Base-by-base conservation (phyloP, 23 tunicate species). In the Trididemnum clinides region DNA sequence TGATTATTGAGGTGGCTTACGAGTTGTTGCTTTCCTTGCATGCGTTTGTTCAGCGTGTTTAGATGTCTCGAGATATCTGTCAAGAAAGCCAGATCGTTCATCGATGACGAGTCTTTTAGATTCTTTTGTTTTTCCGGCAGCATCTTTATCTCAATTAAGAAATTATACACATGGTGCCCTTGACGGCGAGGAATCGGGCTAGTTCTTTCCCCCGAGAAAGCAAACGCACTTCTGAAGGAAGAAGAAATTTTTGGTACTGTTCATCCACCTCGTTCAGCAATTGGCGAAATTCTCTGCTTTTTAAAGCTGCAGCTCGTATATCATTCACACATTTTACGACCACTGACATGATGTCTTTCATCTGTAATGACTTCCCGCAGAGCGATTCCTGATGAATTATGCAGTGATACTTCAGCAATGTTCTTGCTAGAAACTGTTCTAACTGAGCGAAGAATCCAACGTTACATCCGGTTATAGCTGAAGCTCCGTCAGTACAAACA, bases 141-240 rank as follows among this genome's bases (percentile, higher is more conserved):
- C 54, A 44, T 44, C 54, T 44, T 44, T 15, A 7, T 44, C 54
- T 44, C 54, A 7, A 10, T 10, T 44, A 44, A 15, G 54, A 44
- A 44, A 44, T 44, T 7, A 44, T 44, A 44, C 54, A 44, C 54
- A n/a, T n/a, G n/a, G n/a, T n/a, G 66, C 22, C 66, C 25, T 59
- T 59, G 66, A 59, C 66, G 66, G 66, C 66, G 66, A 59, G 66
- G 66, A 59, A n/a, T 59, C 66, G 25, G 66, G 66, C 66, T 59
- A 59, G 66, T 59, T 10, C 66, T 59, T 59, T 59, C 66, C 66
- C 25, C 25, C 25, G 66, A n/a, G 66, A 59, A 15, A 59, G 66
- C 66, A 25, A 59, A 59, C 21, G 20, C 66, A 59, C 66, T 59
- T 59, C 25, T 59, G 66, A 19, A 59, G 20, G 25, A 44, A 44